Conservation (phyloP, 2,888 invertebrate genomes). For the Oegoconia quadripuncta region DNA sequence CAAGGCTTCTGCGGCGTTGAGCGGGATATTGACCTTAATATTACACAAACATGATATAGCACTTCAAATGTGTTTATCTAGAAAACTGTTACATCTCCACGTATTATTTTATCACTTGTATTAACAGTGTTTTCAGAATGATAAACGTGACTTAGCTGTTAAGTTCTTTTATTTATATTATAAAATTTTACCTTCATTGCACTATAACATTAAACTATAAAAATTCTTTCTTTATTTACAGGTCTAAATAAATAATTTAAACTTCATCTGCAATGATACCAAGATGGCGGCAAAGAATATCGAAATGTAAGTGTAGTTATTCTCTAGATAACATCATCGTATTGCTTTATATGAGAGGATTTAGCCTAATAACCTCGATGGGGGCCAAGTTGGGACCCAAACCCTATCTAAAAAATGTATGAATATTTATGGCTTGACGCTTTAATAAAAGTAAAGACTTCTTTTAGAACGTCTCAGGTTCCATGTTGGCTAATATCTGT, state of each 20-base stretch:
- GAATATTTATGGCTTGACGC: too few relatives aligned
- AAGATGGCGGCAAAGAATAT: conserved; percentile 57
- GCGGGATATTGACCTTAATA: conserved; percentile 6
- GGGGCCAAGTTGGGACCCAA: too few relatives aligned
- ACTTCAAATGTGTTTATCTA: conserved; percentile 1
- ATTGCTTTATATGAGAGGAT: too few relatives aligned
- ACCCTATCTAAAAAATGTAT: too few relatives aligned
- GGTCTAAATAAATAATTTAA: background rate
- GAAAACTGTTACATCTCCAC: conserved; percentile 1
- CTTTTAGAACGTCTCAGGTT: too few relatives aligned
- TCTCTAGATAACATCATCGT: too few relatives aligned
- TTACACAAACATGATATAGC: conserved; percentile 8
- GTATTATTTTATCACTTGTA: background rate
- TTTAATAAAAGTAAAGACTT: too few relatives aligned
- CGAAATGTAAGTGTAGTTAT: conserved; percentile 52
- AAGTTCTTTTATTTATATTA: background rate
- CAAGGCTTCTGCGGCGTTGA: too few relatives aligned
- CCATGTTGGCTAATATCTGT: too few relatives aligned
- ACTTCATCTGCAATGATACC: conserved; percentile 45
- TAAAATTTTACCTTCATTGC: too few relatives aligned
- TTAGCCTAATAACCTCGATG: too few relatives aligned
- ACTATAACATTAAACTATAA: background rate
- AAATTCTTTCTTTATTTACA: conserved; percentile 1
- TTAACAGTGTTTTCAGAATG: background rate
- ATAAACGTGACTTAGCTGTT: background rate